Base-by-base conservation (phyloP, 2,113 vertebrate genomes). In the Ciconia stormi region DNA sequence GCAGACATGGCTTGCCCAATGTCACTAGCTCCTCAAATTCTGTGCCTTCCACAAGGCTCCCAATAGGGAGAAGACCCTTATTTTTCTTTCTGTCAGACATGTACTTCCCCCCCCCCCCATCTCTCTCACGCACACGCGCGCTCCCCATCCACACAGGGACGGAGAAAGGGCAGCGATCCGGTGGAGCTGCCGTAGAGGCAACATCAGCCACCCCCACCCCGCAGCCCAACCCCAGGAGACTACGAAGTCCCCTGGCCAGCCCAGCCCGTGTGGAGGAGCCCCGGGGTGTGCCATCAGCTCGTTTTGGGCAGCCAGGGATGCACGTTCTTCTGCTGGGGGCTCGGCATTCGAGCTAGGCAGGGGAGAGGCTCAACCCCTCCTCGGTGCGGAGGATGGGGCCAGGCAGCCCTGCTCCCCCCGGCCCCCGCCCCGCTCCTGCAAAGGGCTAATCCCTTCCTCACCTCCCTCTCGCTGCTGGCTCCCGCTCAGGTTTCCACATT, bases 331-430 rank as follows among this genome's bases (percentile, higher is more conserved):
- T 77, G 25, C 42, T 16, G 36, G 42, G 21, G 13, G 2, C 3
- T 23, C 36, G 0, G 0, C 34, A 9, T 6, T 34, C 17, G 30
- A 77, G 19, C 10, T 11, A 38, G 2, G 1, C 32, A 50, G 47
- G 38, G 53, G 53, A 78, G 25, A 2, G 7, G 36, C 21, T 9
- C 47, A 40, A 72, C 46, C 10, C 25, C 27, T 49, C 38, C 58
- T 32, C 7, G 0, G 5, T 13, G 50, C 36, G 26, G 2, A 38
- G 73, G 55, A 61, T 1, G 44, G 23, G 50, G 55, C 23, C 19
- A 9, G 36, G 62, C 36, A 77, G 10, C 26, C 0, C 0, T 9
- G 6, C 12, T 66, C 7, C 11, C 53, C 6, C 56, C 16, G 0
- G 1, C 42, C 26, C 62, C 62, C 72, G 1, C 42, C 26, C 55